Evolutionary conservation across 2,797 vertebrate genomes (phyloP).

Genomic region (Syngnathus acus): DNA sequence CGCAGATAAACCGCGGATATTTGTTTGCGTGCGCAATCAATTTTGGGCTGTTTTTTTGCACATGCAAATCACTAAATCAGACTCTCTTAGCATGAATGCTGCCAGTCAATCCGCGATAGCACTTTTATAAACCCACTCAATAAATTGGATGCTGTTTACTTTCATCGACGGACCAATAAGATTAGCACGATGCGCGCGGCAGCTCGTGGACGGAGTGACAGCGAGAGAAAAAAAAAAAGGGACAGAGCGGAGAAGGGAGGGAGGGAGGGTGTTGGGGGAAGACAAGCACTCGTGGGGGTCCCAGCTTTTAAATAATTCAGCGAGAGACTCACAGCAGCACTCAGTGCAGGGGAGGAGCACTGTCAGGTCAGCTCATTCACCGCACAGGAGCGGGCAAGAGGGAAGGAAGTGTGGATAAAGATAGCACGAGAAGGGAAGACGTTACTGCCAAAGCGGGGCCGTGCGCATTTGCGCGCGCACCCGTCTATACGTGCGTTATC

Average conservation of each 20-base stretch:
- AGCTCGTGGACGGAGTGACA: conserved; percentile 37
- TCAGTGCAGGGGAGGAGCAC: conserved; percentile 66
- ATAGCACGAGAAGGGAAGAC: conserved; percentile 36
- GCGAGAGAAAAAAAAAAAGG: conserved; percentile 24
- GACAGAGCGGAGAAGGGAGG: conserved; percentile 5
- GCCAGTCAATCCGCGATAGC: not conserved
- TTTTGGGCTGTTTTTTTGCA: too few species aligned
- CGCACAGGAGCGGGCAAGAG: conserved; percentile 40
- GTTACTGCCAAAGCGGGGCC: conserved; percentile 17
- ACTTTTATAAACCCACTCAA: not conserved
- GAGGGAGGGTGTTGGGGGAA: conserved; percentile 34
- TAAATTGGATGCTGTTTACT: not conserved
- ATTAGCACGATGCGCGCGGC: conserved; percentile 2
- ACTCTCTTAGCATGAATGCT: not conserved
- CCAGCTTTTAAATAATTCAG: conserved; percentile 76
- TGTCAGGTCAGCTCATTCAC: conserved; percentile 68
- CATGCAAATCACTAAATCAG: too few species aligned
- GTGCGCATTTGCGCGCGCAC: conserved; percentile 8
- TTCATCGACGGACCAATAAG: not conserved
- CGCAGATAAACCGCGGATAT: too few species aligned
- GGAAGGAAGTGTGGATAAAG: conserved; percentile 26
- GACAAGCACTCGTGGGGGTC: conserved; percentile 70
- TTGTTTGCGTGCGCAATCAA: too few species aligned
- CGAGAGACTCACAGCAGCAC: conserved; percentile 61
- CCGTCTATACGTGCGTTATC: conserved; percentile 7